Conservation (phyloP, 2,113 vertebrate genomes). For the Oncorhynchus gorbuscha region DNA sequence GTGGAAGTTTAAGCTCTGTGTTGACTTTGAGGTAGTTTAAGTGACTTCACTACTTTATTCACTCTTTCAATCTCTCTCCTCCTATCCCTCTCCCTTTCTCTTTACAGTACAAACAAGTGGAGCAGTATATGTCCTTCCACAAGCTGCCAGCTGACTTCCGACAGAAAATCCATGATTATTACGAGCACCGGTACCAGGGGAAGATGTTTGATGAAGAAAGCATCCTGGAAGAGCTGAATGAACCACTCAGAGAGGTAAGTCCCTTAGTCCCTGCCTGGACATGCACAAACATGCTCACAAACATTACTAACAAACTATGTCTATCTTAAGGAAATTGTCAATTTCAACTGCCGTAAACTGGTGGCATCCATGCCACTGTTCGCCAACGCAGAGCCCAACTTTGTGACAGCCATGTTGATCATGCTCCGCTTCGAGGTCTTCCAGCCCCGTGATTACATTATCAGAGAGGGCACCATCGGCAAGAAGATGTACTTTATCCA, state of each 20-base stretch:
- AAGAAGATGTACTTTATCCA: conserved; percentile 99
- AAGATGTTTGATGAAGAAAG: conserved; percentile 99
- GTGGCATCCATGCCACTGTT: conserved; percentile 97
- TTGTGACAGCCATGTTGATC: conserved; percentile 95
- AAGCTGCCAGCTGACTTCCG: conserved; percentile 95
- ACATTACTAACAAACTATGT: not conserved
- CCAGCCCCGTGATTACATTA: conserved; percentile 93
- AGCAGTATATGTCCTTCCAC: conserved; percentile 99
- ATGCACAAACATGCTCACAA: not conserved
- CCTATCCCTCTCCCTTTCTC: conserved; percentile 2
- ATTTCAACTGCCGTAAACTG: conserved; percentile 97
- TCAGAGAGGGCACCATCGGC: conserved; percentile 93
- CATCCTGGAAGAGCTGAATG: conserved; percentile 92
- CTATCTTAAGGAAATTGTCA: conserved; percentile 87
- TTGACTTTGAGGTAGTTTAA: not conserved
- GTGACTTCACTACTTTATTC: not conserved
- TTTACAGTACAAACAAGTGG: conserved; percentile 95
- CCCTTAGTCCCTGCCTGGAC: conserved; percentile 4
- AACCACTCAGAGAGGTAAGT: conserved; percentile 89
- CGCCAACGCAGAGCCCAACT: conserved; percentile 95
- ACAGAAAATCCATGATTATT: conserved; percentile 96
- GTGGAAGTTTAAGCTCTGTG: not conserved
- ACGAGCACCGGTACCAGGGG: conserved; percentile 97
- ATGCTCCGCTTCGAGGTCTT: conserved; percentile 97
- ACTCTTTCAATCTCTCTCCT: conserved; percentile 13